phyloP scores from a whole-genome alignment of 2,888 invertebrate genomes.

The Eustalomyia histrio region DNA sequence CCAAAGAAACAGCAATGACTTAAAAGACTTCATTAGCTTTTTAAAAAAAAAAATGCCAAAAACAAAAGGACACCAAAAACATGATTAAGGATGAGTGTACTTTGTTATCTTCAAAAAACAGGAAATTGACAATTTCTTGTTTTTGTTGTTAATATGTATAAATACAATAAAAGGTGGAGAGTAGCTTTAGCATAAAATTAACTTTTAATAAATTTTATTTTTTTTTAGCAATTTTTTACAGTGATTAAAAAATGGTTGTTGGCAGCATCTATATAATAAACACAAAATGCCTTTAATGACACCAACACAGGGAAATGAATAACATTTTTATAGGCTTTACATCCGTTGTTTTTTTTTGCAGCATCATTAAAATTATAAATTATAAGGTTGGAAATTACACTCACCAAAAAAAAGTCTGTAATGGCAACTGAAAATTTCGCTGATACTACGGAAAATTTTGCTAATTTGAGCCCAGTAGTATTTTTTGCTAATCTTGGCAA shows the following conservation, averaged over 20 bases:
- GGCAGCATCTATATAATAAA: too few relatives aligned
- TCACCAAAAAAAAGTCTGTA: too few relatives aligned
- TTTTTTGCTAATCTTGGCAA: too few relatives aligned
- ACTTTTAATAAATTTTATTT: constrained; percentile 5
- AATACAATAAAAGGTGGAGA: not conserved
- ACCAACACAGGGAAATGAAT: not conserved
- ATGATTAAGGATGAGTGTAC: not conserved
- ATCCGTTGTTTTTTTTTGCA: not conserved
- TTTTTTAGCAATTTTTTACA: not conserved
- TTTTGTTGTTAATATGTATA: not conserved
- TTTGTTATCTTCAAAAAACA: not conserved
- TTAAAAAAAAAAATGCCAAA: not conserved
- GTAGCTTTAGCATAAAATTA: constrained; percentile 9
- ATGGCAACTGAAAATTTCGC: too few relatives aligned
- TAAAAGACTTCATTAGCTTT: not conserved
- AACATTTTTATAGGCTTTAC: constrained; percentile 7
- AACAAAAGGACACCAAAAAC: not conserved
- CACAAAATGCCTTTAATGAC: not conserved
- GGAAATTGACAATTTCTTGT: constrained; percentile 21
- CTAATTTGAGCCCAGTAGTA: too few relatives aligned
- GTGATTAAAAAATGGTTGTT: not conserved
- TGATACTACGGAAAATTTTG: too few relatives aligned
- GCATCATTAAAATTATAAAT: not conserved
- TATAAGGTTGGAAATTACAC: not conserved
- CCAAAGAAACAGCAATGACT: not conserved